Percentiles rank a stretch among this genome's conserved stretches.
Conservation (phyloP, 2,113 vertebrate species). For the Pteronura brasiliensis region DNA sequence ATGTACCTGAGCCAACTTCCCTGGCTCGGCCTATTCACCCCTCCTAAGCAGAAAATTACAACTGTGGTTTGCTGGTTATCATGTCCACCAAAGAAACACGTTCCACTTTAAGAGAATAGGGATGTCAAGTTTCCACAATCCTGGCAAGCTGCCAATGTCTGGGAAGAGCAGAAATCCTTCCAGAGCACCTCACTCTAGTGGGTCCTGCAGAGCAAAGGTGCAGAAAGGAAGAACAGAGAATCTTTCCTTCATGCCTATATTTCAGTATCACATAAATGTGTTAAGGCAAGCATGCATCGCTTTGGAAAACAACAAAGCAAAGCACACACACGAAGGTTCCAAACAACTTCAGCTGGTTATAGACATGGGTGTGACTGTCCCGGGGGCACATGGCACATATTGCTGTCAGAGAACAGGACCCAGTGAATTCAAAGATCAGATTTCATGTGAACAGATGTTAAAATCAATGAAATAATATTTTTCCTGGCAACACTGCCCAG, state of each 20-base stretch:
- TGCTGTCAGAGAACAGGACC: background rate
- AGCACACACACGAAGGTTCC: background rate
- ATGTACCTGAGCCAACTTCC: accelerated
- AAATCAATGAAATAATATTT: slow-evolving; percentile 60
- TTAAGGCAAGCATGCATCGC: accelerated
- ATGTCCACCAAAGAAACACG: background rate
- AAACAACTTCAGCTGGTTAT: background rate
- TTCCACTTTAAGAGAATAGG: background rate
- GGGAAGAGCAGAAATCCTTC: background rate
- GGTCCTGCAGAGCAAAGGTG: too few species aligned
- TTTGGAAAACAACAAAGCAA: background rate
- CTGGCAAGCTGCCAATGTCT: background rate
- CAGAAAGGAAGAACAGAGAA: background rate
- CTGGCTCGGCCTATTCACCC: background rate
- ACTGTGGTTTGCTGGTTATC: background rate
- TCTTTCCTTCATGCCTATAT: accelerated
- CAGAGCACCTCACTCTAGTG: accelerated
- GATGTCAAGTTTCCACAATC: too few species aligned
- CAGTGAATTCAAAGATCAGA: background rate
- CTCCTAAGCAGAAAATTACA: background rate
- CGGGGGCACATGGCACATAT: background rate
- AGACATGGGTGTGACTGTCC: background rate
- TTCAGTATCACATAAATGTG: background rate
- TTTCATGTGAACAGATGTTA: slow-evolving; percentile 64
- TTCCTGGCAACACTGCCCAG: background rate